Base-by-base conservation (phyloP, 2,113 vertebrate genomes). In the Macquaria ambigua region DNA sequence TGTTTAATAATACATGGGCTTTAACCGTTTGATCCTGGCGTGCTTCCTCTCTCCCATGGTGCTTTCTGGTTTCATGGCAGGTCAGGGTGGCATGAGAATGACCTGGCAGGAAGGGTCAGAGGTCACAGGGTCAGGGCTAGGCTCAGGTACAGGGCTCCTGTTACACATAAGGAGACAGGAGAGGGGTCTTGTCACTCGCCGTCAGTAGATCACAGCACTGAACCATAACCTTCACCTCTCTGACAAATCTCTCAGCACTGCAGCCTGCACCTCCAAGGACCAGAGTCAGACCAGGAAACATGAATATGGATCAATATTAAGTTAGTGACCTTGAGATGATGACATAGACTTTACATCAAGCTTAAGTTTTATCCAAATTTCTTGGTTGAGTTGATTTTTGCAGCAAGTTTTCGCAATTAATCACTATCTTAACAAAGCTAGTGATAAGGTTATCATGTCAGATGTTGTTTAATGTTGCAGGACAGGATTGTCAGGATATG, bases 61-160 rank as follows among this genome's bases (percentile, higher is more conserved):
- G 83, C 89, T 95, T 95, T 96, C 94, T 84, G 89, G 92, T 96
- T 96, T 95, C 96, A 86, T 78, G 74, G 87, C 59, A 93, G 95
- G 95, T 97, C 95, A 97, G 94, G 96, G 96, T 93, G 94, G 90
- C 68, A 83, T 95, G 95, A 92, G 91, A 95, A 93, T 95, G 93
- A 96, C 95, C 91, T 92, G 95, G 95, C 94, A 94, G 95, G 95
- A 94, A 93, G 94, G 94, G 87, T 93, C 93, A 88, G 90, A 94
- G 95, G 95, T 92, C 84, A 67, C 67, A 37, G 89, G 95, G 95
- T 95, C 96, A 89, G 84, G 63, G 66, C 81, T 79, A 88, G 90
- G 94, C 93, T 96, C 95, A 94, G 94, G 92, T 86, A 85, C 91
- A 87, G 73, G 90, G 92, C 87, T 96, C 86, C 88, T 89, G 95